Base-by-base conservation (phyloP, 2,797 vertebrate species). In the Sternotherus odoratus region DNA sequence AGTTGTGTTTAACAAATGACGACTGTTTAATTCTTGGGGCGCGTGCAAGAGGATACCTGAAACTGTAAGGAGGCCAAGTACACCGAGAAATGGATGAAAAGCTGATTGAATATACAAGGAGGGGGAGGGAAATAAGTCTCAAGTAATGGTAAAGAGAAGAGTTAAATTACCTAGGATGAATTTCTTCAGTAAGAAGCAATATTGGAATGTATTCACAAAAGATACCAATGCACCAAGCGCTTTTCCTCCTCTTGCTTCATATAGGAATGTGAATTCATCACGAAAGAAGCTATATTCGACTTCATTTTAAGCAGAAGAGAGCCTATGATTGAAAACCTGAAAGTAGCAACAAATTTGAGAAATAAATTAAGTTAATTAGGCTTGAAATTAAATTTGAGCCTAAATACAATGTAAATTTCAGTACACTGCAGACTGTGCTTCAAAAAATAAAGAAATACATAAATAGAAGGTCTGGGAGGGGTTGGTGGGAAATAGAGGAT, bases 241-340 rank as follows among this genome's bases (percentile, higher is more conserved):
- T 57, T 69, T 88, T 87, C 88, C 79, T 3, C 6, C 11, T 74
- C 33, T 43, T 0, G 11, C 80, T 6, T 0, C n/a, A 69, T 36
- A 39, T 23, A 69, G 0, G 8, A 8, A 90, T 85, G 79, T 85
- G 51, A 80, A 48, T 4, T 17, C 39, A 86, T n/a, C 49, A 69
- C 24, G 5, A 43, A 36, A 83, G 83, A 91, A 81, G 12, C 24
- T 4, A 1, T 13, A 1, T 3, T 54, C 1, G 4, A 0, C 0
- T 0, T 63, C 7, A 26, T 60, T 57, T 89, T 81, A 26, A 77
- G 33, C 5, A 36, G 50, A 26, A 2, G 49, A 36, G 24, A 56
- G 11, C 28, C 81, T 87, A 46, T 30, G 88, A 33, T 53, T 89
- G 81, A 39, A 9, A 86, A 77, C 23, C 56, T 85, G 82, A 11